Percentiles rank a stretch among this genome's conserved stretches.
Conservation (phyloP, 2,113 vertebrate species). For the Ptyas mucosa region DNA sequence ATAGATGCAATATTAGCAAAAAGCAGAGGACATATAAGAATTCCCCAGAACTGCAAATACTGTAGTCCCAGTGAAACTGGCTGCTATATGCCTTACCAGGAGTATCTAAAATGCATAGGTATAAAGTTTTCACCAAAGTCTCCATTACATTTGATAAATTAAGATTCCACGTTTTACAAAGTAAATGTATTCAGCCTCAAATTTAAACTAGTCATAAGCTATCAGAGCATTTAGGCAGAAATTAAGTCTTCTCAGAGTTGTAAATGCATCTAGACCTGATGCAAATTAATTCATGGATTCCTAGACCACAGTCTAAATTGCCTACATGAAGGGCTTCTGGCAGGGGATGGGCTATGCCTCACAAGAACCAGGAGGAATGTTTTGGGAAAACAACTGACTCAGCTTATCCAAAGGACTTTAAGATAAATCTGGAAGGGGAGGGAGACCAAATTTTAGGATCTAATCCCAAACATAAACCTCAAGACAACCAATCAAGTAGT, state of each 20-base stretch:
- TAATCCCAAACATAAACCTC: no score
- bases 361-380: no score
- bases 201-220: neutral
- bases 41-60: neutral
- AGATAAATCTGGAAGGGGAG: no score
- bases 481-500: no score
- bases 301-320: no score
- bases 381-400: no score
- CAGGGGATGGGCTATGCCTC: no score
- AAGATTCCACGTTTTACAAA: neutral
- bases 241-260: neutral
- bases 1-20: neutral
- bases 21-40: neutral
- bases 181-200: neutral
- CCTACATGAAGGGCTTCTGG: no score
- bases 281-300: neutral
- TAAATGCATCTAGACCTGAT: neutral
- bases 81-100: neutral
- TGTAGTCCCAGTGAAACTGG: neutral
- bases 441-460: no score
- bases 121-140: neutral
- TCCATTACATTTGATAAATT: neutral
- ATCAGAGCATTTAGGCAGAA: neutral
- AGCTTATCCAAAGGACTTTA: no score
- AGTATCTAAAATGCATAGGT: neutral